phyloP scores from a whole-genome alignment of 1,140 invertebrate genomes.

The Leptonema lineaticorne region DNA sequence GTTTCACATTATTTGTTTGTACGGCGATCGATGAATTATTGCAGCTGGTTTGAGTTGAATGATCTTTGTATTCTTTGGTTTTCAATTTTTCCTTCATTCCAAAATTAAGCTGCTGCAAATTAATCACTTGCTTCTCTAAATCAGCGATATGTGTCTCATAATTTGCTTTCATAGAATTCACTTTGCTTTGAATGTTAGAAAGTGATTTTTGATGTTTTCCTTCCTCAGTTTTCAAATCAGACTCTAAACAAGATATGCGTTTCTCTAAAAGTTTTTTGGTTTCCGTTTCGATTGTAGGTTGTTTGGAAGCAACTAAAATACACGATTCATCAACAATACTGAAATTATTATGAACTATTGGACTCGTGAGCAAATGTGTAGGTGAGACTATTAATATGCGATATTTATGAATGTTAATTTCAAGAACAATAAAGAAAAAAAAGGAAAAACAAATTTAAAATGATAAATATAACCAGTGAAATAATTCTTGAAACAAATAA shows the following conservation, averaged over 20 bases:
- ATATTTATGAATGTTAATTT: too few relatives aligned
- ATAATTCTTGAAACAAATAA: too few relatives aligned
- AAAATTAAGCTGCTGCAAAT: conserved; percentile 58
- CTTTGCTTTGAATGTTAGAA: conserved; percentile 69
- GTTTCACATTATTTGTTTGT: conserved; percentile 45
- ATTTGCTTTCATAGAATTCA: conserved; percentile 72
- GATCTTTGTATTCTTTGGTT: conserved; percentile 45
- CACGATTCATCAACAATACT: too few relatives aligned
- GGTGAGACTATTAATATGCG: too few relatives aligned
- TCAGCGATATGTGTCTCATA: conserved; percentile 73
- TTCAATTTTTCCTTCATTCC: conserved; percentile 59
- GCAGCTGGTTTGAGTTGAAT: conserved; percentile 46
- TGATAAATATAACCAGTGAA: too few relatives aligned
- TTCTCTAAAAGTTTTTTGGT: conserved; percentile 69
- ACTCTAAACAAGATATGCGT: conserved; percentile 66
- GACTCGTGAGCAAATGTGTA: too few relatives aligned
- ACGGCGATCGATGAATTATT: conserved; percentile 41
- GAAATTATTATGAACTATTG: too few relatives aligned
- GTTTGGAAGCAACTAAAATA: conserved; percentile 57
- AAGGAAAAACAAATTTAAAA: too few relatives aligned
- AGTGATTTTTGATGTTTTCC: conserved; percentile 67
- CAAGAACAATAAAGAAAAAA: too few relatives aligned
- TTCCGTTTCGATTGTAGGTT: conserved; percentile 58
- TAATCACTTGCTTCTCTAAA: conserved; percentile 65
- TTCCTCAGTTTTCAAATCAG: conserved; percentile 68